Percentiles rank a stretch among this genome's conserved stretches.
These are phyloP conservation scores for Stratiomys singularior DNA, from an alignment of 2,888 invertebrate species.

Conservation along the genomic window DNA sequence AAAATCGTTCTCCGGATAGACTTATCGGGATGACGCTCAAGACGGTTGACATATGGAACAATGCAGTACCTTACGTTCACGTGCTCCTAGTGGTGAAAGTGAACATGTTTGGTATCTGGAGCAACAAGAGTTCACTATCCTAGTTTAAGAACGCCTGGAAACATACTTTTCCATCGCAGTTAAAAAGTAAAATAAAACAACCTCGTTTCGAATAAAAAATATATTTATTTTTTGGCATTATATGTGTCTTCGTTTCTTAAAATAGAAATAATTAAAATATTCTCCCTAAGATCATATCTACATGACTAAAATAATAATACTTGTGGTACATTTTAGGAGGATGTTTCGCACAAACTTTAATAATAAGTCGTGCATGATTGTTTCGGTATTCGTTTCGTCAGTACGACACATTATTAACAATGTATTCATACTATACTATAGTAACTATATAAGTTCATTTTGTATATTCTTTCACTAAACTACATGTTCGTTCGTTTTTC, in stretches of 20 bases:
- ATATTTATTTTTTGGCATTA: background rate
- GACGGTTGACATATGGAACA: too few species aligned
- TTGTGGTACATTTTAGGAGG: slow-evolving; percentile 6
- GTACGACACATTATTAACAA: background rate
- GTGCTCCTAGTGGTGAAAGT: too few species aligned
- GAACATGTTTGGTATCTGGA: too few species aligned
- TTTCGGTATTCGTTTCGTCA: background rate
- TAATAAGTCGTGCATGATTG: slow-evolving; percentile 34
- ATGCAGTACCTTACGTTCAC: too few species aligned
- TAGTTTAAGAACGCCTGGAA: too few species aligned
- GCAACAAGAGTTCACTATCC: too few species aligned
- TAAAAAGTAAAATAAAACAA: background rate
- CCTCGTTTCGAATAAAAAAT: background rate
- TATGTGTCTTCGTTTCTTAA: too few species aligned
- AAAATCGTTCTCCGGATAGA: too few species aligned
- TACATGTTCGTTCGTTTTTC: background rate
- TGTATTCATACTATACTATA: background rate
- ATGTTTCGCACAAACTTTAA: slow-evolving; percentile 26
- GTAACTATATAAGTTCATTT: background rate
- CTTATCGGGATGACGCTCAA: too few species aligned
- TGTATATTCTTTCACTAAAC: background rate
- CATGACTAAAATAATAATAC: slow-evolving; percentile 29
- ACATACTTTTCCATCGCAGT: too few species aligned
- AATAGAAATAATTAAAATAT: slow-evolving; percentile 18
- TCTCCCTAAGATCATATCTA: background rate